Conservation (phyloP, 2,113 vertebrate species). For the Scophthalmus maximus region DNA sequence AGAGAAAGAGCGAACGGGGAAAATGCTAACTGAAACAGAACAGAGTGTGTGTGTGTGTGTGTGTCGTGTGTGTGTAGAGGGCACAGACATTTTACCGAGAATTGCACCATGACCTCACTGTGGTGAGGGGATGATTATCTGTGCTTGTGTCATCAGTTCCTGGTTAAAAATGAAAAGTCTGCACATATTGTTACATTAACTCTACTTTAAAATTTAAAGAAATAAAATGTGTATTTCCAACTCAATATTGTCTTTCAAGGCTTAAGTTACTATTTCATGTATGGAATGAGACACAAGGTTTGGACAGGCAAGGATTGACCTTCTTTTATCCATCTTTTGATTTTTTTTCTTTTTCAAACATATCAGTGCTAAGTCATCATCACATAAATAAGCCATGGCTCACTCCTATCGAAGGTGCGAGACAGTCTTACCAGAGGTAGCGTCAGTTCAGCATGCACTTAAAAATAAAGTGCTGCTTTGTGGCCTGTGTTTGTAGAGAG, state of each 20-base stretch:
- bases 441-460: background rate
- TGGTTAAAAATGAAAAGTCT: slow-evolving; percentile 1
- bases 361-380: no score
- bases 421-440: slow-evolving; percentile 38
- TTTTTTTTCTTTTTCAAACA: no score
- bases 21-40: slow-evolving; percentile 28
- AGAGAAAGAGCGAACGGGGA: slow-evolving; percentile 44
- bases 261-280: background rate
- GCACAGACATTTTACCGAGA: slow-evolving; percentile 14
- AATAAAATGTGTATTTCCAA: background rate
- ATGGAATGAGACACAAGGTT: background rate
- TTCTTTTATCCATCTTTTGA: no score
- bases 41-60: slow-evolving; percentile 6
- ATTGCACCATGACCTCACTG: slow-evolving; percentile 45
- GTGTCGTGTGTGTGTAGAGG: slow-evolving; percentile 1
- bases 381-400: slow-evolving; percentile 1
- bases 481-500: slow-evolving; percentile 12
- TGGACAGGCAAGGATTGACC: background rate
- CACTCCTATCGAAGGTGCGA: slow-evolving; percentile 15
- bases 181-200: background rate
- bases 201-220: background rate
- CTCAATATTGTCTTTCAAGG: background rate
- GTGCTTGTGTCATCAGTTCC: slow-evolving; percentile 22
- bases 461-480: slow-evolving; percentile 1
- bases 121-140: slow-evolving; percentile 15